A percentile compares a stretch with the other conserved stretches of the same genome.
These are phyloP conservation scores for Macheiramphus alcinus DNA, from an alignment of 2,113 vertebrate species.

Conservation along the genomic window DNA sequence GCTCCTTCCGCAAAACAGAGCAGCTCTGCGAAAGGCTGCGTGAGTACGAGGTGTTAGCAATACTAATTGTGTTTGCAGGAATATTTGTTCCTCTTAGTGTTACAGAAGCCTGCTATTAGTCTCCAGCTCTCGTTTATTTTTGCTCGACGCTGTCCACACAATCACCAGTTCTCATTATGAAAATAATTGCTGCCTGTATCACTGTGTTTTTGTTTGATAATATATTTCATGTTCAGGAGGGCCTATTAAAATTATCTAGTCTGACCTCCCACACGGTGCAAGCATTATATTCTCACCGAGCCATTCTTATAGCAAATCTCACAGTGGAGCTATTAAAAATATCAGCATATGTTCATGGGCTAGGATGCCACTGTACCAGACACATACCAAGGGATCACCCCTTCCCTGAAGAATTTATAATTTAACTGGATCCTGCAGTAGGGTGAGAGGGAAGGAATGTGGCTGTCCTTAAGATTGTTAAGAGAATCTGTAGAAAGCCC, in stretches of 20 bases:
- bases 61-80: background rate
- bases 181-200: slow-evolving; percentile 46
- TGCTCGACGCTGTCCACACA: background rate
- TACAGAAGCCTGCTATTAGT: background rate
- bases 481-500: background rate
- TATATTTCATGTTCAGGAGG: slow-evolving; percentile 35
- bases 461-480: background rate
- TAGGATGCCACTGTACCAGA: background rate
- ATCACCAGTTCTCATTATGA: slow-evolving; percentile 26
- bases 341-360: background rate
- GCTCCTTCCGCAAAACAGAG: background rate
- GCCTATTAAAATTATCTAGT: slow-evolving; percentile 43
- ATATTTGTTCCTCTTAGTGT: background rate
- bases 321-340: slow-evolving; percentile 7
- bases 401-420: background rate
- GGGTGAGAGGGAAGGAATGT: background rate
- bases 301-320: background rate
- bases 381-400: background rate
- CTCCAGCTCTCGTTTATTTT: slow-evolving; percentile 25
- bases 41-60: background rate
- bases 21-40: fast-evolving
- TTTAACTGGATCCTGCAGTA: background rate
- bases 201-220: slow-evolving; percentile 30
- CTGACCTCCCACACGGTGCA: slow-evolving; percentile 10
- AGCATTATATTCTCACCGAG: background rate